Evolutionary conservation across 2,888 invertebrate genomes (phyloP), one percentile per base, ranked within the genome.

Genomic region (Cephonodes hylas): DNA sequence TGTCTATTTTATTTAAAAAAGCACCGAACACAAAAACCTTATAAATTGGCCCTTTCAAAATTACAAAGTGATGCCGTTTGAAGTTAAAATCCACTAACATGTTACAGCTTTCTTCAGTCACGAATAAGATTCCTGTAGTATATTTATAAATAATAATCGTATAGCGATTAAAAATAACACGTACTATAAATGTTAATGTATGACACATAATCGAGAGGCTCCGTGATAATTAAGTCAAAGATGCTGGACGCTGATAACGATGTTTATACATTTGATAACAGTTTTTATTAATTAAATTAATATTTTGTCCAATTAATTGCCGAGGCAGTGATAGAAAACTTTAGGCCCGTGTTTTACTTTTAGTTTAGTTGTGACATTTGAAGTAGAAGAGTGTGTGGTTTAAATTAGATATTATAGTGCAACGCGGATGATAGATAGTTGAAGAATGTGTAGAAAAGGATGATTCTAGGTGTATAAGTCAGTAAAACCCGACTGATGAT

Each of bases 201-300:
- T 23, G n/a, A 45, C 31, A 44, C 20, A 15, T 3, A 23, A 15
- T 23, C 18, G 3, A 1, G 6, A 8, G 22, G 15, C 4, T 15
- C 34, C 15, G 3, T 59, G 45, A 42, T 60, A 38, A 48, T 60
- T 38, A 60, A 48, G 34, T 23, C 48, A 48, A 38, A 44, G 60
- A 60, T 60, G 15, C 8, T 6, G n/a, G n/a, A 15, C 23, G 18
- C 38, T 60, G 60, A 60, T 60, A 60, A 60, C 15, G 31, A 27
- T 53, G 53, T 53, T 53, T 53, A 18, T 53, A 31, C 31, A 27
- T 53, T 5, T 53, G 53, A 53, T 20, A 27, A 58, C 38, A 48
- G 48, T 23, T 60, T 3, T 23, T 38, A 38, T 38, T 48, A 60
- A 60, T 48, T 46, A 48, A 15, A 60, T 46, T 46, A 15, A 8